Evolutionary conservation across 2,113 vertebrate genomes (phyloP), one percentile per base, ranked within the genome.

Genomic region (Channa maculata): DNA sequence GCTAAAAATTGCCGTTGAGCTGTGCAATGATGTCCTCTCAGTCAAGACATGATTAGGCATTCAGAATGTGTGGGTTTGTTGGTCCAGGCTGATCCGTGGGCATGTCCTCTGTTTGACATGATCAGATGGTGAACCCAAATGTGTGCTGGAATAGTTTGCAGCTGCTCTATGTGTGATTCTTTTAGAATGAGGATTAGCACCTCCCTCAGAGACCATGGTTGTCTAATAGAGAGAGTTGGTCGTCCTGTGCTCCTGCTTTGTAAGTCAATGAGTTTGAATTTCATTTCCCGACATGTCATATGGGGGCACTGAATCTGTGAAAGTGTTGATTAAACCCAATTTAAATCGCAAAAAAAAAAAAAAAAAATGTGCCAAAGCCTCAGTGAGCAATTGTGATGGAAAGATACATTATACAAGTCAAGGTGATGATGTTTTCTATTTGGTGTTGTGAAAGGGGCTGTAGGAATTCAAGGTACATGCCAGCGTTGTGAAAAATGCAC

Each of bases 311-410:
- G 84, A 68, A 75, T 83, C 65, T 85, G 54, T 58, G 73, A 85
- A 68, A 33, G 75, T 75, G 82, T 81, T 88, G 84, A 88, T 90
- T 90, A 87, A 82, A 79, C 65, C 63, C 70, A 77, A 86, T 85
- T 87, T 75, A 83, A 82, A 87, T 55, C 83, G 69, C 57, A 3
- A 51, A 5, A 24, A 8, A 5, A 3, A 51, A 5, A 24, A 8
- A 5, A 71, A 75, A 79, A 86, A 72, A 44, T 73, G 57, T 65
- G 72, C 48, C 70, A 71, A 71, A 71, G 59, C 43, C 48, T 71
- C 37, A 52, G 46, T 63, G 58, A 70, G 54, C 5, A 39, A 62
- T 78, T 66, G 43, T 70, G 67, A 86, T 87, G 44, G 78, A 64
- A 79, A 86, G 85, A 86, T 83, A 53, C 74, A 84, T 85, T 72